Percentiles rank a stretch among this genome's conserved stretches.
Evolutionary conservation across 2,113 vertebrate species (phyloP).

Genomic region (Anoura caudifer): DNA sequence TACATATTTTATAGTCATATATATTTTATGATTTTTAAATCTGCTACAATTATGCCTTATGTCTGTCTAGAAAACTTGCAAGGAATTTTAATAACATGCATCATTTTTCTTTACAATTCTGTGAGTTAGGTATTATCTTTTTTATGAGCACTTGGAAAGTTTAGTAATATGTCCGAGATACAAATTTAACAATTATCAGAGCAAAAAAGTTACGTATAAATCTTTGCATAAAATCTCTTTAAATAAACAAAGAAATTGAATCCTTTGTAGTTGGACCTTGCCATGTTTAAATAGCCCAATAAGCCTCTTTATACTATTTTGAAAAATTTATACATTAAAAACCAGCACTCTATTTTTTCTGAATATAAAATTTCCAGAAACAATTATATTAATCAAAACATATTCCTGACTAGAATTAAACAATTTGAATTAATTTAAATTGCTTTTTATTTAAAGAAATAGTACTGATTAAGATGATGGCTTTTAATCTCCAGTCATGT

Average conservation of each 20-base stretch:
- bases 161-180: not conserved
- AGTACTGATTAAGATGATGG: not conserved
- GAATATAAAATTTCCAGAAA: not conserved
- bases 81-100: not conserved
- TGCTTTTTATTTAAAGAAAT: not conserved
- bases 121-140: not conserved
- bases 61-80: not conserved
- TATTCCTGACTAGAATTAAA: not conserved
- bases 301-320: not conserved
- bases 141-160: not conserved
- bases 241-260: not conserved
- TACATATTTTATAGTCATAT: not conserved
- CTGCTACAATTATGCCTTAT: not conserved
- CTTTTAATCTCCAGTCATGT: conserved; percentile 6
- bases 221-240: not conserved
- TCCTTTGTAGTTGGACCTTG: not conserved
- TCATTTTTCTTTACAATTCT: not conserved
- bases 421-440: conserved; percentile 29
- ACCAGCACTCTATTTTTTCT: not conserved
- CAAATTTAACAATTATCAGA: not conserved
- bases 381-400: conserved; percentile 7
- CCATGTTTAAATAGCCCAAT: not conserved
- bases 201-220: not conserved
- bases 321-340: not conserved
- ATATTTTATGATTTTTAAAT: not conserved